Base-by-base conservation (phyloP, 2,113 vertebrate species). In the Dermatemys mawii region DNA sequence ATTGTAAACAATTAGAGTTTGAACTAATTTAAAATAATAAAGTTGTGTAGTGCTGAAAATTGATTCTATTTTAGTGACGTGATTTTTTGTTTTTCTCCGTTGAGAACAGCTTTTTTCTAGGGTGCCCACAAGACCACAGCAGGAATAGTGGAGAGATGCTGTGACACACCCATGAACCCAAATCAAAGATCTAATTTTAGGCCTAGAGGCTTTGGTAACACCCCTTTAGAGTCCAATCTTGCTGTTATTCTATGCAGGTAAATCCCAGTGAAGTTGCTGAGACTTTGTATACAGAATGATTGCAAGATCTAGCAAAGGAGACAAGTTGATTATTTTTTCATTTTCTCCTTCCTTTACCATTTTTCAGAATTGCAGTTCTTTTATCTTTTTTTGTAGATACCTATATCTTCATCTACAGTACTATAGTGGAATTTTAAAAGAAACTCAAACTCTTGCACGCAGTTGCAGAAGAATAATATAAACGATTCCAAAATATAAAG, bases 111-210 rank as follows among this genome's bases (percentile, higher is more conserved):
- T 3, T 90, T 86, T 93, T 93, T 78, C n/a, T 53, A 95, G 87
- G 87, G 21, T 78, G 70, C 63, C 90, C 78, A 46, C 55, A 84
- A 78, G 38, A 29, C 0, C 0, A 46, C 88, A 84, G 78, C 82
- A 79, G 82, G 84, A 84, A 22, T 63, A 44, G 55, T 79, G 55
- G 24, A 78, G 83, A 86, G 87, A 41, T 32, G 55, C 73, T 63
- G 46, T 96, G 93, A 90, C 95, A 89, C 73, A 84, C 63, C 67
- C 94, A 11, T 94, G 93, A 97, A 93, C 91, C 81, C 88, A 93
- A 90, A 81, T 78, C 95, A 94, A 96, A 89, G 2, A 0, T 96
- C 93, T 96, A 95, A 96, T 96, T 97, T 97, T 96, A 94, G 93
- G 89, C 83, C 85, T 87, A 41, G 38, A 82, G 80, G 94, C 95